Conservation (phyloP, 37 sponge, comb jelly and placozoan genomes). For the Ephydatia muelleri region DNA sequence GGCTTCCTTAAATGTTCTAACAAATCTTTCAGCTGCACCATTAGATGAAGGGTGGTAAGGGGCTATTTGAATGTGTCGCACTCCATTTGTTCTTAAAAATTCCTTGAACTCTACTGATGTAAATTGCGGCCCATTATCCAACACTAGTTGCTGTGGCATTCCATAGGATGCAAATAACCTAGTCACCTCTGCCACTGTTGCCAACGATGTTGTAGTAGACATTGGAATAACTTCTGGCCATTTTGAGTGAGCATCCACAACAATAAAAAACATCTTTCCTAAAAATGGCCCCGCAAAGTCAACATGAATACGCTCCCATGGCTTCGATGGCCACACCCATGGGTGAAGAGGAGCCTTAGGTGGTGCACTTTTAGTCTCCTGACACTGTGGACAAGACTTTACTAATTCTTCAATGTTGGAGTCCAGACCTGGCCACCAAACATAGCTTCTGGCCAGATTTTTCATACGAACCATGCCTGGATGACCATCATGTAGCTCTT, state of each 20-base stretch:
- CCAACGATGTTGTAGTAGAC: constrained; percentile 4
- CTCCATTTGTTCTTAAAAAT: constrained; percentile 2
- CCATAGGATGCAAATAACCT: too few relatives aligned
- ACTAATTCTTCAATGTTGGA: constrained; percentile 15
- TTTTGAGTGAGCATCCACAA: constrained; percentile 36
- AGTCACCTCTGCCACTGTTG: constrained; percentile 2
- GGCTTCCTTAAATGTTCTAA: constrained; percentile 13
- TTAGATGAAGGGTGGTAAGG: constrained; percentile 23
- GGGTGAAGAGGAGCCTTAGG: constrained; percentile 17
- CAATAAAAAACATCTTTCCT: too few relatives aligned
- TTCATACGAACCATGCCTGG: constrained; percentile 28
- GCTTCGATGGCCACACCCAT: constrained; percentile 20
- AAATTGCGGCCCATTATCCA: constrained; percentile 33
- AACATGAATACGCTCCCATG: constrained; percentile 21
- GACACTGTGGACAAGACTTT: constrained; percentile 6
- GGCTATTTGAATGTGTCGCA: constrained; percentile 3
- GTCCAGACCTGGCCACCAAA: constrained; percentile 35
- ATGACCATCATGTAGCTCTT: constrained; percentile 17
- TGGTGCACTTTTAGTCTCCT: background rate
- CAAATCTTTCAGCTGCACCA: too few relatives aligned
- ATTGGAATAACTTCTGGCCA: constrained; percentile 36
- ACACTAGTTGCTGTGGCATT: too few relatives aligned
- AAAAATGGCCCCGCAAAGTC: constrained; percentile 17
- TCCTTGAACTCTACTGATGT: constrained; percentile 7
- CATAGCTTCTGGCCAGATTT: constrained; percentile 17